Conservation (phyloP, 2,797 vertebrate genomes). For the Hydrophis major region DNA sequence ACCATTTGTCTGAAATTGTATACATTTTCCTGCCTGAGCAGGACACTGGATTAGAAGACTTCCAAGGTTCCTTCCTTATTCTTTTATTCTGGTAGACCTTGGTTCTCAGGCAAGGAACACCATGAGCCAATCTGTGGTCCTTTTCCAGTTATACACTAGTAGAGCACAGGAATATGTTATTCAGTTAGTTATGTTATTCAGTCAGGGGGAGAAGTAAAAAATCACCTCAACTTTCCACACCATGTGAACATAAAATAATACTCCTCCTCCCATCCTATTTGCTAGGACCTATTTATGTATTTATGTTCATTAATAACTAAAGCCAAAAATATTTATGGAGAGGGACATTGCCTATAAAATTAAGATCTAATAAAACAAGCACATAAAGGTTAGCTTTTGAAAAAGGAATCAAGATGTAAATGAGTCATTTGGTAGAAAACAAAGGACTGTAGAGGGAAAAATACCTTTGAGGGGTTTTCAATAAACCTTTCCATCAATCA, state of each 20-base stretch:
- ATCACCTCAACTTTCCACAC: neutral
- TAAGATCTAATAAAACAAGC: neutral
- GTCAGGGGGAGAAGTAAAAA: neutral
- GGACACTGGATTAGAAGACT: no score
- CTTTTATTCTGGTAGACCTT: neutral
- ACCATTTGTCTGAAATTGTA: no score
- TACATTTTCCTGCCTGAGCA: no score
- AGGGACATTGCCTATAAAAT: neutral
- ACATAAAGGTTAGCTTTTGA: neutral
- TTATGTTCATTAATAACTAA: neutral
- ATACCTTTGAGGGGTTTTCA: neutral
- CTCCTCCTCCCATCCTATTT: neutral
- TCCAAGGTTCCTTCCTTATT: no score
- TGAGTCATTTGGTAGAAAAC: neutral
- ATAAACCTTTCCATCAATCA: neutral
- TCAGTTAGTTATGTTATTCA: neutral
- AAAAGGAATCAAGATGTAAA: neutral
- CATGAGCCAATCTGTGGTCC: neutral
- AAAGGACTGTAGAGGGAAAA: neutral
- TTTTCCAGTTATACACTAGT: neutral
- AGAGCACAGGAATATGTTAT: neutral
- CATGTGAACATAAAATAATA: neutral
- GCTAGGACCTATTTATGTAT: neutral
- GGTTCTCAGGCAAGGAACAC: neutral
- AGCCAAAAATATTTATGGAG: neutral